Evolutionary conservation across 2,113 vertebrate species (phyloP).

Genomic region (Perccottus glenii): DNA sequence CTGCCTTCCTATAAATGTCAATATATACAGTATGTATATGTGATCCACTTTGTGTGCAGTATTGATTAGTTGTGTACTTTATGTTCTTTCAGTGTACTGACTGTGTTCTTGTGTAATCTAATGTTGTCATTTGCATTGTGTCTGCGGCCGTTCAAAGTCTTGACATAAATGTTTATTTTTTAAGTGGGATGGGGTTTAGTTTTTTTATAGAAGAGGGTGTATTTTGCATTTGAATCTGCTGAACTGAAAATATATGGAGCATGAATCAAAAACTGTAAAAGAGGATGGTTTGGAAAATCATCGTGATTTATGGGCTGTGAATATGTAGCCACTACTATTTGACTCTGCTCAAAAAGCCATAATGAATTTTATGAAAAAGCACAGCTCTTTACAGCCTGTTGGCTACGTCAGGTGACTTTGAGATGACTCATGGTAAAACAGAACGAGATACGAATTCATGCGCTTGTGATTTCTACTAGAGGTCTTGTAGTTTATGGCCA

Average conservation of each 20-base stretch:
- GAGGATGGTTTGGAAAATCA: conserved; percentile 22
- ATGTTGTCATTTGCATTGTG: conserved; percentile 66
- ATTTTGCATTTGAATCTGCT: conserved; percentile 48
- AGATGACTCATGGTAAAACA: conserved; percentile 3
- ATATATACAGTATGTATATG: conserved; percentile 50
- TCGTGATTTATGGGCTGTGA: conserved; percentile 37
- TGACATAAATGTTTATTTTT: conserved; percentile 67
- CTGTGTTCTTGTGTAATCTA: conserved; percentile 64
- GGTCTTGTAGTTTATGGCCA: conserved; percentile 5
- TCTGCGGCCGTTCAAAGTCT: conserved; percentile 66
- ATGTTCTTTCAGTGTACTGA: conserved; percentile 68
- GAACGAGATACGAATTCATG: neutral
- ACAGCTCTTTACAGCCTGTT: conserved; percentile 25
- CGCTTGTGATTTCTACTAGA: neutral
- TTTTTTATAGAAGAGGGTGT: conserved; percentile 46
- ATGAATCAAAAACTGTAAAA: conserved; percentile 19
- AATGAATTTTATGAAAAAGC: conserved; percentile 23
- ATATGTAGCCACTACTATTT: conserved; percentile 56
- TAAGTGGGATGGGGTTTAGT: conserved; percentile 36
- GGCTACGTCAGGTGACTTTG: conserved; percentile 12
- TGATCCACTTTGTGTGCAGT: conserved; percentile 64
- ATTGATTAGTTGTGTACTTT: conserved; percentile 67
- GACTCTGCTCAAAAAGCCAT: conserved; percentile 60
- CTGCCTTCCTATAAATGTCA: conserved; percentile 61
- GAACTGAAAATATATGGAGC: conserved; percentile 24